Base-by-base conservation (phyloP, 2,888 invertebrate genomes). In the Cheilosia urbana region DNA sequence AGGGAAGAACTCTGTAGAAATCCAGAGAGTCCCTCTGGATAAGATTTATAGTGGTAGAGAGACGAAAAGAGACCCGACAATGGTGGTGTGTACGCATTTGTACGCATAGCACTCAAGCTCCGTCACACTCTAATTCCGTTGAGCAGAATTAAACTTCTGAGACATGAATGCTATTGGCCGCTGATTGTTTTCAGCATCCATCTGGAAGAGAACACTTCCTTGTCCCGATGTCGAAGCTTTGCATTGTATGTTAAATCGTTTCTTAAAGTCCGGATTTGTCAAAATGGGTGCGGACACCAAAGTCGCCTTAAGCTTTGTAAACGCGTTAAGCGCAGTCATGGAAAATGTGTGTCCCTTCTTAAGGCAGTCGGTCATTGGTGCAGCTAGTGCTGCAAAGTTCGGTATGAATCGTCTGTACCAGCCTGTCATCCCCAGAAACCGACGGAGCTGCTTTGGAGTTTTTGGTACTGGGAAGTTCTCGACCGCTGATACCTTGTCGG, bases 311-410 rank as follows among this genome's bases (percentile, higher is more conserved):
- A 55, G 27, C n/a, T 30, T 5, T 9, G 30, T 4, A 30, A 55
- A 55, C 30, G 15, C 55, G 55, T 27, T 30, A 6, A 58, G 58
- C 19, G 58, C 58, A 17, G 34, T 34, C 34, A 34, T 34, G 9
- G 34, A 9, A 9, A 34, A 34, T 9, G 34, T 34, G 2, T 34
- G 1, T 13, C 15, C 9, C 19, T 47, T 6, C 17, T n/a, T 47
- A 47, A 34, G 34, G 34, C 9, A 34, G 9, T 34, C 34, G 34
- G 34, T 34, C 34, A 34, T 34, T 34, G 34, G 34, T 2, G 34
- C 34, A 9, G 34, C 7, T 34, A 34, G 2, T 2, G 9, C 9
- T 7, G 34, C 34, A 9, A 34, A 34, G 34, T 34, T 34, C 9
- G 34, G 34, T 34, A 24, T 24, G 24, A 24, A 24, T 2, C 24